Percentiles rank a stretch among this genome's conserved stretches.
These are phyloP conservation scores for Petrocephalus microphthalmus DNA, from an alignment of 2,113 vertebrate species.

Conservation along the genomic window DNA sequence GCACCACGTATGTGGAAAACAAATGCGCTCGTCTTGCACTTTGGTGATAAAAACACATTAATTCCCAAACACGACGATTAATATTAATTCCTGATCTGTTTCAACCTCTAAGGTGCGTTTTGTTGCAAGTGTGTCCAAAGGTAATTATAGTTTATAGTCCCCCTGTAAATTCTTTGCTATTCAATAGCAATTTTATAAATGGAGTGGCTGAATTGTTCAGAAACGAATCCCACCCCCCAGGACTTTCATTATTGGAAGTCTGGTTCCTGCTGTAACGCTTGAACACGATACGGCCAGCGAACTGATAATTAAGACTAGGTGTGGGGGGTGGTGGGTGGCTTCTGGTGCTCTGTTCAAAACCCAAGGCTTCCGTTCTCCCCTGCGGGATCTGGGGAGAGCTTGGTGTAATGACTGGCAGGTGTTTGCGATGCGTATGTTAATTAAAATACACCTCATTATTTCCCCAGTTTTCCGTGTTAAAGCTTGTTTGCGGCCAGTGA, in stretches of 20 bases:
- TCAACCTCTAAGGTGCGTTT: background rate
- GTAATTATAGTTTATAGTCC: slow-evolving; percentile 42
- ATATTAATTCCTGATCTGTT: slow-evolving; percentile 1
- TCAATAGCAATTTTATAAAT: slow-evolving; percentile 10
- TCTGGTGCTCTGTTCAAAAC: background rate
- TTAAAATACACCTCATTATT: background rate
- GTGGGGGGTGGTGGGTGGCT: background rate
- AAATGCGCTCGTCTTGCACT: background rate
- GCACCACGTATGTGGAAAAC: background rate
- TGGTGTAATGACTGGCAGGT: background rate
- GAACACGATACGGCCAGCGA: slow-evolving; percentile 52
- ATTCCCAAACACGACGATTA: slow-evolving; percentile 6
- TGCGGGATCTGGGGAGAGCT: background rate
- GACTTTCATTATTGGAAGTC: background rate
- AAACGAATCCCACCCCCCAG: background rate
- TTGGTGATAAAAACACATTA: slow-evolving; percentile 2
- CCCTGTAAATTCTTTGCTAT: slow-evolving; percentile 41
- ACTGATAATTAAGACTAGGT: slow-evolving; percentile 27
- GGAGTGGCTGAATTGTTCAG: background rate
- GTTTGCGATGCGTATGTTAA: background rate
- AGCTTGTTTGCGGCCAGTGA: background rate
- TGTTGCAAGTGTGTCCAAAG: slow-evolving; percentile 16
- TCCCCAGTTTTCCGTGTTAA: background rate
- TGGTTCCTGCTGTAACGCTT: slow-evolving; percentile 46
- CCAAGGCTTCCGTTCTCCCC: background rate